These are phyloP conservation scores for Entelurus aequoreus DNA, from an alignment of 2,113 vertebrate genomes.

Conservation along the genomic window DNA sequence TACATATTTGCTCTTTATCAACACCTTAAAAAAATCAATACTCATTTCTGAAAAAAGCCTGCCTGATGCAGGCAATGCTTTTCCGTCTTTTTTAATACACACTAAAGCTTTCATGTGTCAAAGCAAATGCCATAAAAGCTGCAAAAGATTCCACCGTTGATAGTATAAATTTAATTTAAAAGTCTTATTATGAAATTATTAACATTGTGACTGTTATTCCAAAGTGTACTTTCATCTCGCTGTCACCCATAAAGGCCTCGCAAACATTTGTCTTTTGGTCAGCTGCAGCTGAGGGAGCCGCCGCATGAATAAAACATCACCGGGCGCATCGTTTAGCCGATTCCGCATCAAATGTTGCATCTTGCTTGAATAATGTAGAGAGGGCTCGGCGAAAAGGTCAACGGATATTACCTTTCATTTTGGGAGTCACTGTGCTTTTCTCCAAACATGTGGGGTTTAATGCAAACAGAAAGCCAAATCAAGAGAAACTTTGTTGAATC, in stretches of 20 bases:
- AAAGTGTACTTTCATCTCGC: constrained; percentile 27
- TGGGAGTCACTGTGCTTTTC: constrained; percentile 60
- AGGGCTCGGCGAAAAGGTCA: constrained; percentile 64
- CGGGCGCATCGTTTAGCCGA: constrained; percentile 54
- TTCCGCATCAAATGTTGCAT: constrained; percentile 53
- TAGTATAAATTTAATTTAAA: constrained; percentile 11
- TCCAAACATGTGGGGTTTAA: constrained; percentile 52
- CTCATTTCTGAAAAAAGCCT: background rate
- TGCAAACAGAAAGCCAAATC: constrained; percentile 35
- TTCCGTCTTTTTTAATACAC: background rate
- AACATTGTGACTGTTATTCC: constrained; percentile 19
- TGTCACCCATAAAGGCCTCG: constrained; percentile 26
- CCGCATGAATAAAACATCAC: constrained; percentile 67
- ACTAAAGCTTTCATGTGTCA: background rate
- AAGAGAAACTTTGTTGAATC: constrained; percentile 5
- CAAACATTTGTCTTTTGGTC: constrained; percentile 48
- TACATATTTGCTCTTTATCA: background rate
- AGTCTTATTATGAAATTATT: constrained; percentile 10
- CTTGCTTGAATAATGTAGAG: constrained; percentile 67
- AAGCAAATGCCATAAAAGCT: constrained; percentile 1
- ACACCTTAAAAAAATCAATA: background rate
- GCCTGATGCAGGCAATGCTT: background rate
- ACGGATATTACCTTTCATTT: constrained; percentile 69
- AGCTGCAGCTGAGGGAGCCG: constrained; percentile 40
- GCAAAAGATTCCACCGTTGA: constrained; percentile 25